Percentiles rank a stretch among this genome's conserved stretches.
Conservation (phyloP, 2,113 vertebrate species). For the Coturnix japonica region DNA sequence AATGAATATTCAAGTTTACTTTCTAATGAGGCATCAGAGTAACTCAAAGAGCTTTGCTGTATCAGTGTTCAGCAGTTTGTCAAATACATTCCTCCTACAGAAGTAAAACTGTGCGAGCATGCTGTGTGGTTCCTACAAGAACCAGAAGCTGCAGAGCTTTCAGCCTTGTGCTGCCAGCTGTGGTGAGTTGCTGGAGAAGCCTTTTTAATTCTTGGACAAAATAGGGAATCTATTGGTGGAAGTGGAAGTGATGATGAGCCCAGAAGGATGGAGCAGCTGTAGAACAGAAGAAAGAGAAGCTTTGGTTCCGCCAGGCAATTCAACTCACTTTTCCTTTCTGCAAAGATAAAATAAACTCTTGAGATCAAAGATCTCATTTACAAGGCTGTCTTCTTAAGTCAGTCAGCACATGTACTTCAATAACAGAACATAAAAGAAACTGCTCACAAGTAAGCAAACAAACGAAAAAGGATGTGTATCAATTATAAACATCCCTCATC, state of each 20-base stretch:
- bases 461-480: neutral
- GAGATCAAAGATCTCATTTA: slow-evolving; percentile 72
- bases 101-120: neutral
- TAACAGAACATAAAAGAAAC: slow-evolving; percentile 56
- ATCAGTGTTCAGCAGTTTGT: neutral
- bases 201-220: neutral
- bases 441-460: slow-evolving; percentile 29
- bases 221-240: neutral
- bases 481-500: slow-evolving; percentile 27
- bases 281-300: slow-evolving; percentile 46
- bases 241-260: neutral
- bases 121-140: neutral
- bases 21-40: neutral
- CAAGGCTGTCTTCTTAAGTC: slow-evolving; percentile 51
- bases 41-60: neutral
- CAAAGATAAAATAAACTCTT: slow-evolving; percentile 67
- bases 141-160: slow-evolving; percentile 33
- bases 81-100: neutral
- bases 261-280: slow-evolving; percentile 50
- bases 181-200: neutral
- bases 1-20: neutral
- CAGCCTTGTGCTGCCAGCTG: neutral
- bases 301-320: slow-evolving; percentile 60
- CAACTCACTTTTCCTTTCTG: slow-evolving; percentile 62
- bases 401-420: slow-evolving; percentile 46